Conservation (phyloP, 2,888 invertebrate species). For the Philonicus albiceps region DNA sequence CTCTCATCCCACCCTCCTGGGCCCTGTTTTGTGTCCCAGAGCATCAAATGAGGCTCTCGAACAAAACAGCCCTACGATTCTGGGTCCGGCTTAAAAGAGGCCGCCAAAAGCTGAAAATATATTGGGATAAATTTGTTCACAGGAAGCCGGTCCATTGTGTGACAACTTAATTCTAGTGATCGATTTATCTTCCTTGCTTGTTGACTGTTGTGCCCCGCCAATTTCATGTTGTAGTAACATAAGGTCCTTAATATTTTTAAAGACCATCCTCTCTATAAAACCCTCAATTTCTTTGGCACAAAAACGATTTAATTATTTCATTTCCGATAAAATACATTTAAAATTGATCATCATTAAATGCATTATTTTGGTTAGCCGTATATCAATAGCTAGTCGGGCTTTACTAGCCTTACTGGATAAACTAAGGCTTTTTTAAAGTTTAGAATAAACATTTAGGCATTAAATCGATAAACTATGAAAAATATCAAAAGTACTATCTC, state of each 20-base stretch:
- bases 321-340: too few relatives aligned
- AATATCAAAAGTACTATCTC: too few relatives aligned
- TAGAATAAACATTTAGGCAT: too few relatives aligned
- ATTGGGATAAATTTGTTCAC: slow-evolving; percentile 34
- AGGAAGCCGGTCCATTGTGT: slow-evolving; percentile 34
- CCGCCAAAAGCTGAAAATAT: slow-evolving; percentile 42
- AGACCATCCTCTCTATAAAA: neutral
- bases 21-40: slow-evolving; percentile 1
- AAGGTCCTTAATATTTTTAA: neutral
- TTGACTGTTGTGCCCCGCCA: neutral
- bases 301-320: too few relatives aligned
- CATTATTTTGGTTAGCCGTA: too few relatives aligned
- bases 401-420: too few relatives aligned
- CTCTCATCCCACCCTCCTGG: neutral
- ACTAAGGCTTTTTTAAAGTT: too few relatives aligned
- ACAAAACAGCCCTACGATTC: neutral
- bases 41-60: slow-evolving; percentile 16
- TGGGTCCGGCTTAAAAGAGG: neutral
- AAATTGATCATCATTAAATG: too few relatives aligned
- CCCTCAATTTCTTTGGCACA: too few relatives aligned
- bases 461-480: too few relatives aligned
- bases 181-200: neutral
- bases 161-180: slow-evolving; percentile 39
- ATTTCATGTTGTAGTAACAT: neutral
- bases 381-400: too few relatives aligned